Conservation (phyloP, 1,140 invertebrate species). For the Cylas formicarius region DNA sequence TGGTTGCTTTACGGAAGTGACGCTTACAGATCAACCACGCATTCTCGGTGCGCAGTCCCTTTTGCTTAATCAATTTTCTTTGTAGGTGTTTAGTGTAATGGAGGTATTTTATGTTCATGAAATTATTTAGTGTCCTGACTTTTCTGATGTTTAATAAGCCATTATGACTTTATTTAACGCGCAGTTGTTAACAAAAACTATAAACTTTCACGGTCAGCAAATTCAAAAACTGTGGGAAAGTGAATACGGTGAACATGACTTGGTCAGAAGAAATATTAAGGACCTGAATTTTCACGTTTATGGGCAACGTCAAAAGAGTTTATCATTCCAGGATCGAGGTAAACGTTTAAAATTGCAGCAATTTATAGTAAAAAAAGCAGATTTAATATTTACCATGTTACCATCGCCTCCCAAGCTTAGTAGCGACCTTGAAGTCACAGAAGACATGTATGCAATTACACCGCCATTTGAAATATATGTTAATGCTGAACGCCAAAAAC, state of each 20-base stretch:
- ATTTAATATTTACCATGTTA: constrained; percentile 53
- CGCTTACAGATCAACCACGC: no score
- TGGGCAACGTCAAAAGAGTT: constrained; percentile 64
- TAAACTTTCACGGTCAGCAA: constrained; percentile 79
- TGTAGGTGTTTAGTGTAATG: no score
- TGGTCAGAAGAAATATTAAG: constrained; percentile 58
- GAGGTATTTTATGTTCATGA: no score
- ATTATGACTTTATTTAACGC: no score
- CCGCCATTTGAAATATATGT: constrained; percentile 79
- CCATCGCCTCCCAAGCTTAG: constrained; percentile 24
- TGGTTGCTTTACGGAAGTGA: no score
- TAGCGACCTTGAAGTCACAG: constrained; percentile 37
- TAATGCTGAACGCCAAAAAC: constrained; percentile 61
- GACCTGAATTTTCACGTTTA: constrained; percentile 66
- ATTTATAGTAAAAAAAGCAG: constrained; percentile 72
- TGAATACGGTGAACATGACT: constrained; percentile 66
- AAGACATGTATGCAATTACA: constrained; percentile 74
- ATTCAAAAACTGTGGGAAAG: constrained; percentile 78
- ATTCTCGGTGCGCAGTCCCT: no score
- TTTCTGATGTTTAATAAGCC: no score
- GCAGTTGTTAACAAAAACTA: constrained; percentile 60
- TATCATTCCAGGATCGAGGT: constrained; percentile 71
- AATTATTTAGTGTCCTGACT: no score
- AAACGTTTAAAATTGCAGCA: constrained; percentile 77
- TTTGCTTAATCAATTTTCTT: no score